phyloP scores from a whole-genome alignment of 2,113 vertebrate genomes.

The Nanorana parkeri region DNA sequence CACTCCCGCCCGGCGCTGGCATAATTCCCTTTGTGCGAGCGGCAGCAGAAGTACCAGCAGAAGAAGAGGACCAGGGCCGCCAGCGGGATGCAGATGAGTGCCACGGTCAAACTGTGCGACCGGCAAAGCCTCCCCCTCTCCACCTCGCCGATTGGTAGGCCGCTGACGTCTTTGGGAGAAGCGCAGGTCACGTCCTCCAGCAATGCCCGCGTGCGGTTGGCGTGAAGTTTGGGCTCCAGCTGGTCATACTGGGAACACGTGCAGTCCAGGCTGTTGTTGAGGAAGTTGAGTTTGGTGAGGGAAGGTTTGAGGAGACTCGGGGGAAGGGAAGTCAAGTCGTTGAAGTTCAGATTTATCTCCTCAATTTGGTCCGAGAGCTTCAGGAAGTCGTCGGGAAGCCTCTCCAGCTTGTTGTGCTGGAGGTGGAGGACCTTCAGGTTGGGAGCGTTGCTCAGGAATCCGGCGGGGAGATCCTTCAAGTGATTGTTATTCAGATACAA shows the following conservation, averaged over 20 bases:
- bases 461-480: constrained; percentile 71
- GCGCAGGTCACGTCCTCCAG: constrained; percentile 68
- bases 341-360: constrained; percentile 76
- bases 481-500: constrained; percentile 79
- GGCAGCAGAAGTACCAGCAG: constrained; percentile 82
- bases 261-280: constrained; percentile 83
- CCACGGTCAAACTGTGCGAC: constrained; percentile 73
- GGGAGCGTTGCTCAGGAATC: constrained; percentile 75
- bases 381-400: constrained; percentile 77
- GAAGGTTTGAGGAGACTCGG: constrained; percentile 66
- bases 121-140: constrained; percentile 70
- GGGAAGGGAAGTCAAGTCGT: constrained; percentile 73
- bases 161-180: constrained; percentile 66
- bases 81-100: constrained; percentile 82
- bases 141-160: constrained; percentile 67
- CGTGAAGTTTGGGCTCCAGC: constrained; percentile 61
- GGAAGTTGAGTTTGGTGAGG: constrained; percentile 74
- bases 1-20: constrained; percentile 65
- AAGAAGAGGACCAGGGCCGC: constrained; percentile 70
- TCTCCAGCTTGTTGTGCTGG: constrained; percentile 74
- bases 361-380: constrained; percentile 70
- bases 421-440: constrained; percentile 77
- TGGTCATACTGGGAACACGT: constrained; percentile 75
- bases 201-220: background rate
- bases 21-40: constrained; percentile 70